Evolutionary conservation across 2,797 vertebrate genomes (phyloP).

Genomic region (Oreortyx pictus): DNA sequence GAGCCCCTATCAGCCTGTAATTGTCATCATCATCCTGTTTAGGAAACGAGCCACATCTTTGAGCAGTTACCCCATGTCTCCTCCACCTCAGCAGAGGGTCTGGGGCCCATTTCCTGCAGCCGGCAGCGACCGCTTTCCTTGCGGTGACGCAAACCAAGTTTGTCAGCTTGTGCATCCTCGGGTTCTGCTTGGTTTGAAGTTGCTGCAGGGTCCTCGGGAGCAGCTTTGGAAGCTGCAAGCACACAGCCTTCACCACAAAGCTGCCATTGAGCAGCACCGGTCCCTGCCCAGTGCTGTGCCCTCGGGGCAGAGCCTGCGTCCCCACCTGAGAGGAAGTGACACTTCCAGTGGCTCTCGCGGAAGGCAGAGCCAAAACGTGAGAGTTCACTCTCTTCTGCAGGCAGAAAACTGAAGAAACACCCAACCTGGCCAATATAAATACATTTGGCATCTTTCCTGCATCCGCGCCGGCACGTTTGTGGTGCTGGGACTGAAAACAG

Average conservation of each 20-base stretch:
- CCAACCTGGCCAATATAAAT: slow-evolving; percentile 48
- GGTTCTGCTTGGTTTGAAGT: slow-evolving; percentile 53
- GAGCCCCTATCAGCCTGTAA: slow-evolving; percentile 56
- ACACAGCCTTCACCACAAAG: neutral
- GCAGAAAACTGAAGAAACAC: slow-evolving; percentile 38
- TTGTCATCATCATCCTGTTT: slow-evolving; percentile 55
- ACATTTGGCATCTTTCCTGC: slow-evolving; percentile 52
- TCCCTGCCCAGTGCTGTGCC: neutral
- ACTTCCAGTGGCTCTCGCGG: neutral
- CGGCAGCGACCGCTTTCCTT: slow-evolving; percentile 56
- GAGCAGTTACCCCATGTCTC: slow-evolving; percentile 69
- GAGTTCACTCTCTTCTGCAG: slow-evolving; percentile 17
- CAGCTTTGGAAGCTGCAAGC: neutral
- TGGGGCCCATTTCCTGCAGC: slow-evolving; percentile 77
- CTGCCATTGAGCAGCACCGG: slow-evolving; percentile 19
- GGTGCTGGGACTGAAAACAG: slow-evolving; percentile 21
- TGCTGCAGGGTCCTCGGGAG: neutral
- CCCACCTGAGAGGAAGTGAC: neutral
- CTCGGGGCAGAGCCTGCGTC: neutral
- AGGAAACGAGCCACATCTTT: slow-evolving; percentile 63
- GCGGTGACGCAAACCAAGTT: slow-evolving; percentile 73
- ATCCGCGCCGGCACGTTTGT: neutral
- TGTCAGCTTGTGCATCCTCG: slow-evolving; percentile 75
- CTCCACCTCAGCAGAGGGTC: slow-evolving; percentile 65
- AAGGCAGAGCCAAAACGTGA: neutral